A percentile compares a stretch with the other conserved stretches of the same genome.
phyloP scores from a whole-genome alignment of 2,797 vertebrate species.

The Leptodactylus fallax region DNA sequence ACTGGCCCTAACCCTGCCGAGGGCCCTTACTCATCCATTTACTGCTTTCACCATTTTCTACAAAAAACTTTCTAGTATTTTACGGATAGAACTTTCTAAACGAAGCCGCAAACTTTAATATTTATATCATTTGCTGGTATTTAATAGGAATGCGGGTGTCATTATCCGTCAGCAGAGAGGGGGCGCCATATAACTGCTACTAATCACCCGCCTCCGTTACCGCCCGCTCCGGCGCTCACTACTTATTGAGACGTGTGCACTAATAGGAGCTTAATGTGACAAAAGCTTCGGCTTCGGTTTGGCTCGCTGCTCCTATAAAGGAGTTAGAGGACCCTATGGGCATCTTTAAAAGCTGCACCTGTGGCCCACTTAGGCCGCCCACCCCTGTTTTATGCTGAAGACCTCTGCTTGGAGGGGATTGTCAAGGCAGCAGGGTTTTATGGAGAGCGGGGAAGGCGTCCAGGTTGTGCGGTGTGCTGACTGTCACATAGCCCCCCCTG shows the following conservation, averaged over 20 bases:
- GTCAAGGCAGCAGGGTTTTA: constrained; percentile 47
- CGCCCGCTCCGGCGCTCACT: neutral
- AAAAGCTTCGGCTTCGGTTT: neutral
- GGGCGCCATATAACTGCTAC: neutral
- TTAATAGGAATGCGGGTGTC: neutral
- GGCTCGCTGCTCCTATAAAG: constrained; percentile 18
- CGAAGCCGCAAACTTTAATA: neutral
- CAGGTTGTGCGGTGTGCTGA: constrained; percentile 31
- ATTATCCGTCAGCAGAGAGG: neutral
- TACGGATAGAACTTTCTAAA: neutral
- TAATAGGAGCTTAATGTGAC: constrained; percentile 33
- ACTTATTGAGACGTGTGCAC: constrained; percentile 29
- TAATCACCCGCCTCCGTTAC: neutral
- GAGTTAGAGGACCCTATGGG: constrained; percentile 54
- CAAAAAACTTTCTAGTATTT: no score
- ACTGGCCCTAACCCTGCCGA: no score
- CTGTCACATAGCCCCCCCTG: neutral
- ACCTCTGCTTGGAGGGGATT: constrained; percentile 43
- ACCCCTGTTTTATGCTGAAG: constrained; percentile 33
- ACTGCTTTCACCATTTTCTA: no score
- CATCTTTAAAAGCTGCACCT: constrained; percentile 55
- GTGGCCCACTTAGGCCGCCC: constrained; percentile 56
- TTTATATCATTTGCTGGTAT: neutral
- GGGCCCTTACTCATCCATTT: no score
- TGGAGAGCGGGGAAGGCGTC: constrained; percentile 9